Evolutionary conservation across 2,888 invertebrate genomes (phyloP).

Genomic region (Epinotia demarniana): DNA sequence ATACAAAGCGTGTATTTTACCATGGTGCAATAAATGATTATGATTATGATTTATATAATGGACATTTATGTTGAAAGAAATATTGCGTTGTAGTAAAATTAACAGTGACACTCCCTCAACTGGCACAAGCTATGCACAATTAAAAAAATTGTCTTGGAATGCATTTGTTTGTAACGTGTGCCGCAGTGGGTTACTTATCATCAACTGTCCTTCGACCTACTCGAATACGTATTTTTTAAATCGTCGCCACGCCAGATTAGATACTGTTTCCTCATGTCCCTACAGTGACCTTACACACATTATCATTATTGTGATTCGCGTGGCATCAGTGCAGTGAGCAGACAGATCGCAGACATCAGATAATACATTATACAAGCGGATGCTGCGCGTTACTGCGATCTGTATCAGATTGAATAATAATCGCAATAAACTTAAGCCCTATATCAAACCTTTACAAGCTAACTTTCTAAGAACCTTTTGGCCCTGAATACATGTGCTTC

Average conservation of each 20-base stretch:
- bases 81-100: too few relatives aligned
- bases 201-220: background rate
- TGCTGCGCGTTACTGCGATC: slow-evolving; percentile 13
- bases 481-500: too few relatives aligned
- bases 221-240: background rate
- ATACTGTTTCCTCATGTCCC: background rate
- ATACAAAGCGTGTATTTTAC: too few relatives aligned
- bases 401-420: slow-evolving; percentile 54
- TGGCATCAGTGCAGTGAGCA: slow-evolving; percentile 7
- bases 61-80: too few relatives aligned
- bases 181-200: too few relatives aligned
- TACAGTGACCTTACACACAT: background rate
- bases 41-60: too few relatives aligned
- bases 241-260: background rate
- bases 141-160: too few relatives aligned
- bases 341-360: slow-evolving; percentile 3
- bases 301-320: slow-evolving; percentile 17
- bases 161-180: too few relatives aligned
- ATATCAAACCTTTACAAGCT: background rate
- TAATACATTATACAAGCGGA: slow-evolving; percentile 31
- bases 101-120: too few relatives aligned
- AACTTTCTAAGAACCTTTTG: too few relatives aligned
- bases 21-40: too few relatives aligned
- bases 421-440: background rate
- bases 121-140: too few relatives aligned